A percentile compares a stretch with the other conserved stretches of the same genome.
These are phyloP conservation scores for Byasa hedistus DNA, from an alignment of 2,888 invertebrate species.

Conservation along the genomic window DNA sequence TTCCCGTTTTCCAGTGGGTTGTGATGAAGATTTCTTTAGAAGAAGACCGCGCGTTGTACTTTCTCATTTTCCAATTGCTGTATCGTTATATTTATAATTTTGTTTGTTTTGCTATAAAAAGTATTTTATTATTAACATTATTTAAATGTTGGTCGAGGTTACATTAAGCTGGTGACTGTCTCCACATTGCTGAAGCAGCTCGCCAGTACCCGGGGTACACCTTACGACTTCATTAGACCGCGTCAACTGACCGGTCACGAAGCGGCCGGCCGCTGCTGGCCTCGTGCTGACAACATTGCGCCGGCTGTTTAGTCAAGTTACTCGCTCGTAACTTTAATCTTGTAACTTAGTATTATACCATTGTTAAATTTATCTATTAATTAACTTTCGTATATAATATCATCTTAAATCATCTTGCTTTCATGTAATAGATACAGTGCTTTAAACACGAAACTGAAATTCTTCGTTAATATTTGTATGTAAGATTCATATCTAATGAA, in stretches of 20 bases:
- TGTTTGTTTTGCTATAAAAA: too few relatives aligned
- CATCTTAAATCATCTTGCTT: too few relatives aligned
- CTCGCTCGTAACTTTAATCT: slow-evolving; percentile 10
- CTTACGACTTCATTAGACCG: slow-evolving; percentile 72
- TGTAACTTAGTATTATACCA: neutral
- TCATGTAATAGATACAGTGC: too few relatives aligned
- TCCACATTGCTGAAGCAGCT: slow-evolving; percentile 39
- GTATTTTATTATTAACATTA: too few relatives aligned
- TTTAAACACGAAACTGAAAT: too few relatives aligned
- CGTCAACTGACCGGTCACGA: slow-evolving; percentile 68
- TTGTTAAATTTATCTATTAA: neutral
- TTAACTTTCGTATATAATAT: neutral
- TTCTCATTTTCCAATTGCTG: too few relatives aligned
- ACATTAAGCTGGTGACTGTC: slow-evolving; percentile 31
- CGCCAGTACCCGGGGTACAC: slow-evolving; percentile 37
- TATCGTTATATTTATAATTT: too few relatives aligned
- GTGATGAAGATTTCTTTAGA: too few relatives aligned
- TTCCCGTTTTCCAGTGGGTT: too few relatives aligned
- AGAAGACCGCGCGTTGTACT: too few relatives aligned
- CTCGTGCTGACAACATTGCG: slow-evolving; percentile 14
- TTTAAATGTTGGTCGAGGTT: neutral
- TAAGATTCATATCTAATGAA: too few relatives aligned
- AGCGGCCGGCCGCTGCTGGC: slow-evolving; percentile 34
- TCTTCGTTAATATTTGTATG: too few relatives aligned
- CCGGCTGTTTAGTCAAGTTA: slow-evolving; percentile 5